Conservation (phyloP, 2,888 invertebrate species). For the Nomada fucata region DNA sequence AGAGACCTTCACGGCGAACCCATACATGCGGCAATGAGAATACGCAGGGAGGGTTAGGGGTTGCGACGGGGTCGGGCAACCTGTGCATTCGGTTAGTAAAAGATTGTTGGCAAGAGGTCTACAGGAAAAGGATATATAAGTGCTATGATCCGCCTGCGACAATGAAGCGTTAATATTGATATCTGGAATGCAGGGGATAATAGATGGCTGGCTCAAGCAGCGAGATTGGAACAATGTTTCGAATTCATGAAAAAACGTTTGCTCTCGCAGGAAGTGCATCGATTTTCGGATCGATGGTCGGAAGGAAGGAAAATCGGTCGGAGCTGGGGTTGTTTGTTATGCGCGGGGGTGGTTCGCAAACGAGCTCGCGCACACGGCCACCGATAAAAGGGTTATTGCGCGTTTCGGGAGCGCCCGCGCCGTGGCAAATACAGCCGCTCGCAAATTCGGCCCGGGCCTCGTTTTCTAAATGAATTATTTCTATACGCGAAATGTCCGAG, state of each 20-base stretch:
- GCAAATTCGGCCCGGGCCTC: conserved; percentile 38
- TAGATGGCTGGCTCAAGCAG: too few relatives aligned
- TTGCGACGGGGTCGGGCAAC: too few relatives aligned
- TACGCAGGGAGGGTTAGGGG: too few relatives aligned
- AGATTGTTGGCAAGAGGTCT: too few relatives aligned
- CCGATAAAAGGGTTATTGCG: conserved; percentile 55
- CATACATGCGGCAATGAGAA: too few relatives aligned
- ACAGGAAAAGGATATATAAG: too few relatives aligned
- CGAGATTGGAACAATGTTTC: too few relatives aligned
- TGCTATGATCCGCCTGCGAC: too few relatives aligned
- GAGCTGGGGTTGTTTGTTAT: conserved; percentile 24
- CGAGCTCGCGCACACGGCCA: conserved; percentile 16
- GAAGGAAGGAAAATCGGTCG: neutral
- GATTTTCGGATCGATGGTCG: neutral
- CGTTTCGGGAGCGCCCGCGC: conserved; percentile 33
- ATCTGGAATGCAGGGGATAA: too few relatives aligned
- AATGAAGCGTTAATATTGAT: too few relatives aligned
- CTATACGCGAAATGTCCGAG: conserved; percentile 31
- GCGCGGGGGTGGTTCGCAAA: conserved; percentile 16
- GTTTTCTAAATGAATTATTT: conserved; percentile 64
- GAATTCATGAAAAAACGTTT: neutral
- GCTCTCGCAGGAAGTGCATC: neutral
- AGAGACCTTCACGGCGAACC: too few relatives aligned
- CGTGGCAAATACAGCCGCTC: conserved; percentile 33
- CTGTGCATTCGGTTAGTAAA: too few relatives aligned